Percentiles rank a stretch among this genome's conserved stretches.
These are phyloP conservation scores for Lanius ludovicianus DNA, from an alignment of 2,113 vertebrate genomes.

Conservation along the genomic window DNA sequence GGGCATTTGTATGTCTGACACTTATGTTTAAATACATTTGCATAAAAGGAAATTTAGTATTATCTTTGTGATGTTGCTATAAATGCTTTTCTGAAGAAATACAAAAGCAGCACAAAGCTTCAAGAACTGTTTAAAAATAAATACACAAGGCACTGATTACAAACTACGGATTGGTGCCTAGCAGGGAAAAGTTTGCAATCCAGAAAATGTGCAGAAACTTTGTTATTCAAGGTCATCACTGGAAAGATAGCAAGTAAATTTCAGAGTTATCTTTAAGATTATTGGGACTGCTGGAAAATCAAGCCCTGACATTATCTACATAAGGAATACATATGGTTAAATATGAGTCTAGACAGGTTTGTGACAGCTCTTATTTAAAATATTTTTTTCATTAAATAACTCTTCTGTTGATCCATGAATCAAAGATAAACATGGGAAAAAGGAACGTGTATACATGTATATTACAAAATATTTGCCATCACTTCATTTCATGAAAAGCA, in stretches of 20 bases:
- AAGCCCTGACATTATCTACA: background rate
- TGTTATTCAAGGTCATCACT: constrained; percentile 1
- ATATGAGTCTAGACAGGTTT: background rate
- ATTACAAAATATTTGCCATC: background rate
- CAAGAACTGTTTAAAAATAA: background rate
- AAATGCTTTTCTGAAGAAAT: background rate
- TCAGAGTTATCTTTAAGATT: constrained; percentile 30
- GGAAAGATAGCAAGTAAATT: constrained; percentile 17
- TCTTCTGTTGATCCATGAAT: background rate
- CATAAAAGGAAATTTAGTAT: background rate
- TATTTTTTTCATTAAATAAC: background rate
- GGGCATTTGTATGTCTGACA: background rate
- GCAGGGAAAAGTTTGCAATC: background rate
- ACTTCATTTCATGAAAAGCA: background rate
- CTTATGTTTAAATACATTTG: background rate
- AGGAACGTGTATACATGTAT: background rate
- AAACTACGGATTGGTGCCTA: background rate
- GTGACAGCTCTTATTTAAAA: background rate
- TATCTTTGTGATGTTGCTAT: background rate
- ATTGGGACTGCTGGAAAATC: constrained; percentile 11
- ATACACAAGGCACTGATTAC: background rate
- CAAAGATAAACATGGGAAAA: background rate
- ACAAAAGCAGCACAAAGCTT: background rate
- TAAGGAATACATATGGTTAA: background rate
- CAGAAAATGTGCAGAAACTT: background rate